These are phyloP conservation scores for Gymnarchus niloticus DNA, from an alignment of 2,113 vertebrate genomes.

Conservation along the genomic window DNA sequence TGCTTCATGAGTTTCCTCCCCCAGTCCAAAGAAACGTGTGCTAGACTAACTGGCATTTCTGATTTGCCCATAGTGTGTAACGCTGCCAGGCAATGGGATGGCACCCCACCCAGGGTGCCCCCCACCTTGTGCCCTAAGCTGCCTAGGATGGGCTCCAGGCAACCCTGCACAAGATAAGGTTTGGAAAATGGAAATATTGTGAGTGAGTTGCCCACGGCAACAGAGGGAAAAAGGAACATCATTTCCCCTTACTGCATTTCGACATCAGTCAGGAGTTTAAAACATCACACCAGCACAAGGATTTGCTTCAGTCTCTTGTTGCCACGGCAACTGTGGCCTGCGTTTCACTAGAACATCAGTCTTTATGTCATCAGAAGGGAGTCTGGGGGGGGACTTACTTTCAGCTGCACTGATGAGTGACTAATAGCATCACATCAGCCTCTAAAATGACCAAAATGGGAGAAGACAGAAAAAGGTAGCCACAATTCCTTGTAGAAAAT, in stretches of 20 bases:
- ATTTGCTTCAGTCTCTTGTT: conserved; percentile 19
- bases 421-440: not conserved
- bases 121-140: too few species aligned
- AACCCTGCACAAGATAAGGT: too few species aligned
- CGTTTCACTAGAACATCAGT: not conserved
- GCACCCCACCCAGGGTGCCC: too few species aligned
- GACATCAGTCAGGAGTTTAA: not conserved
- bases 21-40: too few species aligned
- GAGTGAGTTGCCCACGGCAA: too few species aligned
- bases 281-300: conserved; percentile 1
- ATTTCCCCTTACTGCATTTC: not conserved
- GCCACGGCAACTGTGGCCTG: conserved; percentile 23
- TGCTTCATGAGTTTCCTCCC: too few species aligned
- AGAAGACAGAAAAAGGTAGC: not conserved
- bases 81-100: too few species aligned
- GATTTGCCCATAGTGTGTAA: too few species aligned
- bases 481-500: not conserved
- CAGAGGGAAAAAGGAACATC: not conserved
- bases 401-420: not conserved
- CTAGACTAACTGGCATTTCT: too few species aligned
- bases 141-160: too few species aligned
- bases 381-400: too few species aligned
- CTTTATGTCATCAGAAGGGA: conserved; percentile 3
- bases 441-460: not conserved
- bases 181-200: too few species aligned